These are phyloP conservation scores for Mythimna ferrago DNA, from an alignment of 2,888 invertebrate genomes.

Conservation along the genomic window DNA sequence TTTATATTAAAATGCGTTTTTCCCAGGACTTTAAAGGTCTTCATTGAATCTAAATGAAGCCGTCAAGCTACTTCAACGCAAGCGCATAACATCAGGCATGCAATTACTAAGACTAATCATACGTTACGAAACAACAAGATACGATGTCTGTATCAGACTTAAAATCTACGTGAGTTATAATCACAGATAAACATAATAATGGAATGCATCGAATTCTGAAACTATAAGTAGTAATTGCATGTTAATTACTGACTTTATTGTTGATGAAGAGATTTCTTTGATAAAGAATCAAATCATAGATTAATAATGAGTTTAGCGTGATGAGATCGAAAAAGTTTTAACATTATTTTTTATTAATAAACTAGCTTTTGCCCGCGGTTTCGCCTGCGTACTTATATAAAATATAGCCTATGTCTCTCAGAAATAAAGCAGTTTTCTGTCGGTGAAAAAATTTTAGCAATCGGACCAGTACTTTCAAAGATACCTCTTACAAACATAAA, in stretches of 20 bases:
- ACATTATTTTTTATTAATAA: not conserved
- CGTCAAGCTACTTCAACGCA: conserved; percentile 22
- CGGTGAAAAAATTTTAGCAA: no score
- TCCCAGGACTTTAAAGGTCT: conserved; percentile 11
- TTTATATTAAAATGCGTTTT: not conserved
- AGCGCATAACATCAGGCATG: conserved; percentile 6
- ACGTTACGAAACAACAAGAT: conserved; percentile 27
- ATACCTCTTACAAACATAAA: no score
- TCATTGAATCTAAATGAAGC: conserved; percentile 33
- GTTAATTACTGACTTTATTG: conserved; percentile 7
- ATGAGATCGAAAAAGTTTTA: not conserved
- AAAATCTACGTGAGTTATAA: conserved; percentile 38
- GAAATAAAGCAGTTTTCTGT: no score
- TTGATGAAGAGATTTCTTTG: conserved; percentile 1
- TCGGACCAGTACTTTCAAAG: no score
- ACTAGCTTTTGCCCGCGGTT: no score
- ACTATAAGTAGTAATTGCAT: conserved; percentile 11
- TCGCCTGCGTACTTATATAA: no score
- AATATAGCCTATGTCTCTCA: no score
- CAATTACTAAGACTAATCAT: conserved; percentile 39
- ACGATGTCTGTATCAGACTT: conserved; percentile 15
- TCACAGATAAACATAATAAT: conserved; percentile 31
- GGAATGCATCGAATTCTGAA: conserved; percentile 19
- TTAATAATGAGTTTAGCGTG: not conserved
- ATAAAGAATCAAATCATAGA: conserved; percentile 12